Evolutionary conservation across 1,140 invertebrate species (phyloP), one percentile per base, ranked within the genome.

Genomic region (Ganaspis sp.): DNA sequence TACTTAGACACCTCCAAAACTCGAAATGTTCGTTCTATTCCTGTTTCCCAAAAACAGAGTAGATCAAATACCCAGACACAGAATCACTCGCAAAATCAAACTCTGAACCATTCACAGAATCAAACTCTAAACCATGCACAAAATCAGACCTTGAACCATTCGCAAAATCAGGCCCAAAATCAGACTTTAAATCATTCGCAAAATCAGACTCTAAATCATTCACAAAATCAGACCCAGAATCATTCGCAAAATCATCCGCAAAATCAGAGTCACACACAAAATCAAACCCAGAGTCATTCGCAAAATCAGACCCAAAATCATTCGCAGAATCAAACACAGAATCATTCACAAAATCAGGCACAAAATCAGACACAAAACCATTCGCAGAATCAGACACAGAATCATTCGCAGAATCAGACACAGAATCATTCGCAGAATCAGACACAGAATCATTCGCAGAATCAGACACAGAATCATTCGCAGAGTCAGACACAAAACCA

Each of bases 1-100:
- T 88, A 84, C 23, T 83, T 85, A 2, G 87, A 90, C 76, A 72
- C 81, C 1, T 73, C 84, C 3, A 90, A 90, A 45, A 74, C 72
- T n/a, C 86, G 88, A 17, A 88, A 82, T 34, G 64, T 87, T 26
- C 76, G 80, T 15, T 19, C 85, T 9, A 84, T 86, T 64, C 58
- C 58, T 40, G 77, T 83, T 6, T 73, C 82, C 29, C 79, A 81
- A 37, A 84, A 82, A 69, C 83, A 82, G 11, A 84, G 45, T 69
- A 70, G 80, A 69, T 64, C 58, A 0, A 23, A 64, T 1, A 58
- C 54, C 9, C 58, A 64, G 15, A 11, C 54, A 11, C 54, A 26
- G 12, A 26, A 26, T 58, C 54, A 34, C 6, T 34, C 29, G 6
- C 29, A 34, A 6, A 34, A 34, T 34, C 29, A 34, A 6, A 34